Percentiles rank a stretch among this genome's conserved stretches.
Conservation (phyloP, 2,797 vertebrate genomes). For the Gorsachius magnificus region DNA sequence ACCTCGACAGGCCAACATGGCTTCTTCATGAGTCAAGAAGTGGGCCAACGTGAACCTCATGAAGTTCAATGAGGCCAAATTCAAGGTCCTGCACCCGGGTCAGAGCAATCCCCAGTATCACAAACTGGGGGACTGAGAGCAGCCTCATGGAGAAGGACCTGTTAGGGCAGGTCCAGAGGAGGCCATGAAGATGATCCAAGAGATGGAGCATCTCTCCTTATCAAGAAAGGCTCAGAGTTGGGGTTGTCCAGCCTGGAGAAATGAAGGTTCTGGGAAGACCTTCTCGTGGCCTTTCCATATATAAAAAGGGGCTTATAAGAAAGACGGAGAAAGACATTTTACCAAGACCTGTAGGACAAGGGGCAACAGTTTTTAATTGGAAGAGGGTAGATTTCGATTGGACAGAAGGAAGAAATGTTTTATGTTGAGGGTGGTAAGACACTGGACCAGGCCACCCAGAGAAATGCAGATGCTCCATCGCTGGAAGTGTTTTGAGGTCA, state of each 20-base stretch:
- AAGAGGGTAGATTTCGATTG: neutral
- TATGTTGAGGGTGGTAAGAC: neutral
- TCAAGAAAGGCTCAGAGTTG: neutral
- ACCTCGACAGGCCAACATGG: neutral
- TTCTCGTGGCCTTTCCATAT: neutral
- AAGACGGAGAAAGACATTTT: neutral
- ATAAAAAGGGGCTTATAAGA: neutral
- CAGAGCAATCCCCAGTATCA: neutral
- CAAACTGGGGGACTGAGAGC: no score
- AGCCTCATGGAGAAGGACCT: neutral
- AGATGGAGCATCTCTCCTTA: neutral
- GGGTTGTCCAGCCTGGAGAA: neutral
- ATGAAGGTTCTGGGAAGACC: neutral
- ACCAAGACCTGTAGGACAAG: no score
- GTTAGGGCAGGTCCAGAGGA: neutral
- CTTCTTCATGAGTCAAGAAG: neutral
- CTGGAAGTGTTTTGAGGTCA: neutral
- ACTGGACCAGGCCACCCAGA: neutral
- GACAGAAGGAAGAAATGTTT: neutral
- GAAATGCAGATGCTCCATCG: no score
- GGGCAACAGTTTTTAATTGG: neutral
- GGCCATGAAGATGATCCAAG: neutral
- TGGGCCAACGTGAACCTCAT: neutral
- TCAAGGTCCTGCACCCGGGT: neutral
- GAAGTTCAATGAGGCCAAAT: neutral